Conservation (phyloP, 2,888 invertebrate species). For the Ennomos erosarius region DNA sequence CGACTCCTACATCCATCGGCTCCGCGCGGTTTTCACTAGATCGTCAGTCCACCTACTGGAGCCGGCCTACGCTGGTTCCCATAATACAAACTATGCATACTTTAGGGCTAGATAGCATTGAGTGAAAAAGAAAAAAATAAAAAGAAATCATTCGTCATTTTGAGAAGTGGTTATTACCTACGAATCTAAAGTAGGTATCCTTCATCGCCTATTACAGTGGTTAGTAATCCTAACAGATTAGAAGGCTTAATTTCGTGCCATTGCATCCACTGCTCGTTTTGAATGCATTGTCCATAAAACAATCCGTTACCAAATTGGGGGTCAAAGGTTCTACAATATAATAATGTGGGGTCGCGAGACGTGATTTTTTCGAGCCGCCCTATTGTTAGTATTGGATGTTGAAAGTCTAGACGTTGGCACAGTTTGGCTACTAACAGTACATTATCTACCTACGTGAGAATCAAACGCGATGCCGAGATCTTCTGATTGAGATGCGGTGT, state of each 20-base stretch:
- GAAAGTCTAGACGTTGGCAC: constrained; percentile 28
- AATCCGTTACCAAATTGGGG: constrained; percentile 35
- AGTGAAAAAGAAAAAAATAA: too few relatives aligned
- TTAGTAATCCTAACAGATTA: constrained; percentile 2
- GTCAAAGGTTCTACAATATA: constrained; percentile 25
- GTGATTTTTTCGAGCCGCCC: constrained; percentile 27
- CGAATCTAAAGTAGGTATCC: too few relatives aligned
- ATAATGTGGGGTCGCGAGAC: constrained; percentile 23
- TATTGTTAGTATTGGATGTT: constrained; percentile 24
- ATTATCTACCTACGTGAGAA: background rate
- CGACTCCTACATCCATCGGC: too few relatives aligned
- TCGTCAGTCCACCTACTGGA: too few relatives aligned
- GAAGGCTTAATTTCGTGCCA: constrained; percentile 11
- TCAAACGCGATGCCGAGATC: too few relatives aligned
- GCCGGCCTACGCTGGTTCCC: too few relatives aligned
- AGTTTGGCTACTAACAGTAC: constrained; percentile 5
- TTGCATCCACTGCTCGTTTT: constrained; percentile 20
- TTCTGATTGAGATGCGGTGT: too few relatives aligned
- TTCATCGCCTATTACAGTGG: background rate
- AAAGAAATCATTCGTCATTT: too few relatives aligned
- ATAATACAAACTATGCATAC: too few relatives aligned
- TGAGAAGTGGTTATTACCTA: too few relatives aligned
- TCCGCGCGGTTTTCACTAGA: too few relatives aligned
- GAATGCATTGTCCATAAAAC: constrained; percentile 27
- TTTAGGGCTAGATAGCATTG: too few relatives aligned